Evolutionary conservation across 2,888 invertebrate species (phyloP).

Genomic region (Barypeithes pellucidus): DNA sequence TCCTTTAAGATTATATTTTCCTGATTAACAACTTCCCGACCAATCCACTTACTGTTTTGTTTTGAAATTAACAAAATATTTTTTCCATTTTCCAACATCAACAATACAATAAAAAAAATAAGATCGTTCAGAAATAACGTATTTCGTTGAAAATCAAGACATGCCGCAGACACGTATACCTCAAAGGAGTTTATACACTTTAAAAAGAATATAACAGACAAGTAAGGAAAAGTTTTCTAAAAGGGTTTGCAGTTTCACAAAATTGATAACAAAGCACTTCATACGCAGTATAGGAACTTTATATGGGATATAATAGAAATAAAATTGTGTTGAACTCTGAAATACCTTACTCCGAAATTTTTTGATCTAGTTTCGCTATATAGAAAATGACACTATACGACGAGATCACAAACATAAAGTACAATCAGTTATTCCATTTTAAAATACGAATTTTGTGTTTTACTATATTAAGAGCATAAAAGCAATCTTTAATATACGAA

Average conservation of each 20-base stretch:
- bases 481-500: too few relatives aligned
- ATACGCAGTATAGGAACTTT: conserved; percentile 12
- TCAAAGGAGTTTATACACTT: conserved; percentile 35
- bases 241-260: conserved; percentile 34
- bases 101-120: conserved; percentile 16
- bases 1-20: too few relatives aligned
- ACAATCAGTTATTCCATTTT: too few relatives aligned
- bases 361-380: too few relatives aligned
- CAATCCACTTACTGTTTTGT: too few relatives aligned
- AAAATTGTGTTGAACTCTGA: neutral
- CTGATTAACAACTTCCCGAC: too few relatives aligned
- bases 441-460: too few relatives aligned
- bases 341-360: neutral
- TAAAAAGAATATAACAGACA: conserved; percentile 35
- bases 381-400: too few relatives aligned
- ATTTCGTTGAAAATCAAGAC: conserved; percentile 2
- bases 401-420: too few relatives aligned
- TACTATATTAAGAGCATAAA: too few relatives aligned
- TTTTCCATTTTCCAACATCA: neutral
- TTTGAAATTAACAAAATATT: neutral
- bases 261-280: conserved; percentile 31
- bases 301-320: conserved; percentile 1
- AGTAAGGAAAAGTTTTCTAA: conserved; percentile 29
- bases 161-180: conserved; percentile 15
- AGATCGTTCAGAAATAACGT: neutral